These are phyloP conservation scores for Apis mellifera DNA, from an alignment of 1,140 invertebrate genomes.

Conservation along the genomic window DNA sequence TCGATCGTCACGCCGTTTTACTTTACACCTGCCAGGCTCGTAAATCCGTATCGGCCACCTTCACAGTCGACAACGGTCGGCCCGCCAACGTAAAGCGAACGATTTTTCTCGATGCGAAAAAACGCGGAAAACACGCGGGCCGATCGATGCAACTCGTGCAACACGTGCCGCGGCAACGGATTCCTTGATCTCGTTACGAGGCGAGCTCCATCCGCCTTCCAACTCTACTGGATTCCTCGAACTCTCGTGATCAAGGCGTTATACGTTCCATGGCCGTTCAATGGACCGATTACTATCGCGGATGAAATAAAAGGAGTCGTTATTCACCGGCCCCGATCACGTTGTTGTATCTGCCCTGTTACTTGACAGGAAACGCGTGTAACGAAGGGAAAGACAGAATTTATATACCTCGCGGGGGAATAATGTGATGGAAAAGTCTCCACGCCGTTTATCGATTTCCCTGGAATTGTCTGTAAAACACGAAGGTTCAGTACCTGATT, in stretches of 20 bases:
- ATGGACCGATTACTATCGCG: constrained; percentile 30
- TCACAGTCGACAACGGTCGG: background rate
- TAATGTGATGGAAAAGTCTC: background rate
- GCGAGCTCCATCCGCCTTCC: constrained; percentile 36
- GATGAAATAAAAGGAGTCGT: constrained; percentile 40
- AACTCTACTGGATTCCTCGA: constrained; percentile 42
- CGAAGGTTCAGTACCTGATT: background rate
- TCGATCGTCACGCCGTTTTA: background rate
- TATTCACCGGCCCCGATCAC: constrained; percentile 24
- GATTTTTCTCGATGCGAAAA: background rate
- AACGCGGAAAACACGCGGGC: background rate
- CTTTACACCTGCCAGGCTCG: background rate
- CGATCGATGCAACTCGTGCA: constrained; percentile 17
- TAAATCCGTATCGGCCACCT: background rate
- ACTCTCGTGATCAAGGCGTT: constrained; percentile 14
- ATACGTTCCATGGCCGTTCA: constrained; percentile 24
- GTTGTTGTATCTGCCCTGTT: constrained; percentile 5
- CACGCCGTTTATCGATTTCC: background rate
- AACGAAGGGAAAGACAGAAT: background rate
- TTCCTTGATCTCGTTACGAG: constrained; percentile 47
- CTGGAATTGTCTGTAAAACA: background rate
- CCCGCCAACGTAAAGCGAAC: too few relatives aligned
- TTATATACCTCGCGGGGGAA: background rate
- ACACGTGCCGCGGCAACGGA: constrained; percentile 18
- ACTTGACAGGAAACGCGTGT: constrained; percentile 44